phyloP scores from a whole-genome alignment of 2,888 invertebrate genomes.

The Euproctis similis region DNA sequence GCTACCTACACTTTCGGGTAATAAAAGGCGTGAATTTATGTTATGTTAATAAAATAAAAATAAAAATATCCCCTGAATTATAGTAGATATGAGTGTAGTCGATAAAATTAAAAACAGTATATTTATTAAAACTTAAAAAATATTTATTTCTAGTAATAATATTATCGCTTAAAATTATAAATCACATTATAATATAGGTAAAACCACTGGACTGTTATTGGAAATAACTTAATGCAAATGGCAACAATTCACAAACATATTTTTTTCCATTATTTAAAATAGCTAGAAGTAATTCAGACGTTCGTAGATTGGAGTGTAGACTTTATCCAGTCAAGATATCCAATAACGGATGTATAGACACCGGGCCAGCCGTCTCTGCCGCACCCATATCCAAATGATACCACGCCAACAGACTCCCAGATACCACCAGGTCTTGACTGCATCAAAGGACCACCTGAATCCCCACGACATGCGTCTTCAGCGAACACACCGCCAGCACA shows the following conservation, averaged over 20 bases:
- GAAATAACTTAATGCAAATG: slow-evolving; percentile 5
- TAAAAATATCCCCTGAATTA: no score
- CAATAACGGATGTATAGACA: slow-evolving; percentile 79
- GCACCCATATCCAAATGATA: slow-evolving; percentile 81
- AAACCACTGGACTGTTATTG: slow-evolving; percentile 5
- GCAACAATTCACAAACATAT: slow-evolving; percentile 5
- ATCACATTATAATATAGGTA: no score
- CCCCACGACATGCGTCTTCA: slow-evolving; percentile 84
- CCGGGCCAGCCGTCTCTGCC: slow-evolving; percentile 81
- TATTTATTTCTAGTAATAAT: no score
- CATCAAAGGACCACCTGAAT: slow-evolving; percentile 88
- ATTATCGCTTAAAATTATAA: no score
- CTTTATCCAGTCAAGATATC: slow-evolving; percentile 79
- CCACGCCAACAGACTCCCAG: slow-evolving; percentile 78
- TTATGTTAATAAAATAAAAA: no score
- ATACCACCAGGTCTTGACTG: slow-evolving; percentile 56
- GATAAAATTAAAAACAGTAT: no score
- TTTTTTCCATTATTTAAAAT: neutral
- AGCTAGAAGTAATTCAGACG: slow-evolving; percentile 19
- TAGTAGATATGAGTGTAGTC: no score
- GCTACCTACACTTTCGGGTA: no score
- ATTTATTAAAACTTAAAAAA: no score
- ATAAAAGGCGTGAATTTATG: no score
- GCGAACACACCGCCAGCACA: slow-evolving; percentile 82
- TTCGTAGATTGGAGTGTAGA: slow-evolving; percentile 42